Evolutionary conservation across 2,888 invertebrate genomes (phyloP).

Genomic region (Hirtodrosophila histrioides): DNA sequence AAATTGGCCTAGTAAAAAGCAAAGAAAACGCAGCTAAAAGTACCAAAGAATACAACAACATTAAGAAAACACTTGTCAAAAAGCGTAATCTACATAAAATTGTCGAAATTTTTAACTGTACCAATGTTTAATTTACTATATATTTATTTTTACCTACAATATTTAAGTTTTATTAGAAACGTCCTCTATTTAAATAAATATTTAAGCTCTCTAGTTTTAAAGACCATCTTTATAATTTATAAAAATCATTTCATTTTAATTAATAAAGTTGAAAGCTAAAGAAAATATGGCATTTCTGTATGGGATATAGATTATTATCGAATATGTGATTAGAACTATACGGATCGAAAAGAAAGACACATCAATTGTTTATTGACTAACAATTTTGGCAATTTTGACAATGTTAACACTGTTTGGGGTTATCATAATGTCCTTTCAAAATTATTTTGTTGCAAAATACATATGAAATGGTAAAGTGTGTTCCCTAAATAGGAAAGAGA

Average conservation of each 20-base stretch:
- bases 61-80: constrained; percentile 40
- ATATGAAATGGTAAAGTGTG: no score
- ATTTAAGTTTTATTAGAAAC: constrained; percentile 28
- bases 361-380: no score
- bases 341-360: no score
- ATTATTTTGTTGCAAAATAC: no score
- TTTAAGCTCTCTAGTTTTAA: constrained; percentile 28
- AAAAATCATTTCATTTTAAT: constrained; percentile 46
- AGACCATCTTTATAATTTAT: constrained; percentile 40
- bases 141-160: constrained; percentile 39
- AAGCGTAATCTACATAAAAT: constrained; percentile 36
- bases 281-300: constrained; percentile 15
- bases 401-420: no score
- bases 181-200: constrained; percentile 24
- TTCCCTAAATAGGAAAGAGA: no score
- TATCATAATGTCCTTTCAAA: no score
- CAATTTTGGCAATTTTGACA: no score
- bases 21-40: constrained; percentile 76
- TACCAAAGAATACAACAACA: constrained; percentile 75
- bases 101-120: constrained; percentile 53
- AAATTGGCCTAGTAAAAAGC: constrained; percentile 63
- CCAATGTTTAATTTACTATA: constrained; percentile 29
- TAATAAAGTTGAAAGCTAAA: constrained; percentile 70
- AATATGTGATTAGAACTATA: no score
- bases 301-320: no score